A percentile compares a stretch with the other conserved stretches of the same genome.
Evolutionary conservation across 2,797 vertebrate species (phyloP).

Genomic region (Sebastiscus albofasciatus): DNA sequence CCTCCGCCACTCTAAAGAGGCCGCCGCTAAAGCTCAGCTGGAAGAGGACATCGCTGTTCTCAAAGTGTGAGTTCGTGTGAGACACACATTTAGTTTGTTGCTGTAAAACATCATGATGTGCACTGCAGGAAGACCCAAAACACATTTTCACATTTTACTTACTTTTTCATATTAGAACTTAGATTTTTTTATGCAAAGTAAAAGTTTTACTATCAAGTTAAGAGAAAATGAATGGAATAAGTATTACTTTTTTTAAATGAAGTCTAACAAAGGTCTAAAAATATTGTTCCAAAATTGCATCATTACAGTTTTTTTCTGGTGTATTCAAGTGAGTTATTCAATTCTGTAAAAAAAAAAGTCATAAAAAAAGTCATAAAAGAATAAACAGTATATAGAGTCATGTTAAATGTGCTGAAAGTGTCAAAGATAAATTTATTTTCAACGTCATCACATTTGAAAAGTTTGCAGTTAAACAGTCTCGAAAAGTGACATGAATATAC

Average conservation of each 20-base stretch:
- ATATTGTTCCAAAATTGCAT: background rate
- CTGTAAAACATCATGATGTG: background rate
- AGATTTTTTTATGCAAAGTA: background rate
- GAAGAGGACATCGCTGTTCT: constrained; percentile 85
- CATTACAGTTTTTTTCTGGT: background rate
- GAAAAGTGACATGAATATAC: background rate
- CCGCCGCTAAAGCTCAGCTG: constrained; percentile 84
- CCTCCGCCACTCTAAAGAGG: constrained; percentile 82
- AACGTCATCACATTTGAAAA: background rate
- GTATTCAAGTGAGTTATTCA: background rate
- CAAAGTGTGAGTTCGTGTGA: constrained; percentile 80
- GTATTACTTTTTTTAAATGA: background rate
- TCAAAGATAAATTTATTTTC: background rate
- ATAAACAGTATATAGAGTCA: background rate
- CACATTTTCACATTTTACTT: background rate
- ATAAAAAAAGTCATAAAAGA: background rate
- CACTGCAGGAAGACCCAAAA: background rate
- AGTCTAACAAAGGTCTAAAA: background rate
- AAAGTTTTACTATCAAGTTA: background rate
- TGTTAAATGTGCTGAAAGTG: background rate
- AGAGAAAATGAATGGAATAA: background rate
- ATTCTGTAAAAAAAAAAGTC: background rate
- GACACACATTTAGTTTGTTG: background rate
- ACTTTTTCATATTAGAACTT: background rate
- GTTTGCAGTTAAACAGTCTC: background rate